These are phyloP conservation scores for Belonocnema kinseyi DNA, from an alignment of 1,140 invertebrate genomes.

Conservation along the genomic window DNA sequence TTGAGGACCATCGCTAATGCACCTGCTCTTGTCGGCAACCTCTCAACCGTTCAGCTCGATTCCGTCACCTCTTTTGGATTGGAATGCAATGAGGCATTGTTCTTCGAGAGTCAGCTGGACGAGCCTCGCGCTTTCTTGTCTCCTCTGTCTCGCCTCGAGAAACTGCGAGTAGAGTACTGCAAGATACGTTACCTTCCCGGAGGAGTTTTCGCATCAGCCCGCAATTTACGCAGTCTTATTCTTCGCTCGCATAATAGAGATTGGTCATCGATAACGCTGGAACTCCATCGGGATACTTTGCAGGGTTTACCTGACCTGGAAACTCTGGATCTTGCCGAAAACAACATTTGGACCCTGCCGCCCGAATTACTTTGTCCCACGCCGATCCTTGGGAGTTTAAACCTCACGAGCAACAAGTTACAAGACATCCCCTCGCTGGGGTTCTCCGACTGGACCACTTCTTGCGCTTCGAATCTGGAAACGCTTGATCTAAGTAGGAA, in stretches of 20 bases:
- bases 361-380: slow-evolving; percentile 85
- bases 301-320: slow-evolving; percentile 82
- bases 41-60: slow-evolving; percentile 80
- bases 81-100: slow-evolving; percentile 87
- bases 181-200: slow-evolving; percentile 85
- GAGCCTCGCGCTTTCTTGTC: slow-evolving; percentile 77
- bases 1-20: slow-evolving; percentile 84
- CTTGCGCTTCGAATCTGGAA: slow-evolving; percentile 81
- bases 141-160: slow-evolving; percentile 80
- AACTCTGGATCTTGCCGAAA: slow-evolving; percentile 84
- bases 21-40: slow-evolving; percentile 81
- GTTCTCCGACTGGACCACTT: slow-evolving; percentile 80
- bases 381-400: slow-evolving; percentile 81
- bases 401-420: slow-evolving; percentile 86
- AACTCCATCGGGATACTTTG: slow-evolving; percentile 83
- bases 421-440: slow-evolving; percentile 85
- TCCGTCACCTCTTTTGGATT: slow-evolving; percentile 82
- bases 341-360: slow-evolving; percentile 88
- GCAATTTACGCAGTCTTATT: slow-evolving; percentile 81
- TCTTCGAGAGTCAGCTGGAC: slow-evolving; percentile 85
- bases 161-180: slow-evolving; percentile 86
- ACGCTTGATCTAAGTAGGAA: slow-evolving; percentile 85
- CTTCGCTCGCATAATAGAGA: slow-evolving; percentile 87
- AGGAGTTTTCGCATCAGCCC: slow-evolving; percentile 81
- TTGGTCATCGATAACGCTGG: slow-evolving; percentile 87